Evolutionary conservation across 1,140 invertebrate species (phyloP).

Genomic region (Pentalonia nigronervosa): DNA sequence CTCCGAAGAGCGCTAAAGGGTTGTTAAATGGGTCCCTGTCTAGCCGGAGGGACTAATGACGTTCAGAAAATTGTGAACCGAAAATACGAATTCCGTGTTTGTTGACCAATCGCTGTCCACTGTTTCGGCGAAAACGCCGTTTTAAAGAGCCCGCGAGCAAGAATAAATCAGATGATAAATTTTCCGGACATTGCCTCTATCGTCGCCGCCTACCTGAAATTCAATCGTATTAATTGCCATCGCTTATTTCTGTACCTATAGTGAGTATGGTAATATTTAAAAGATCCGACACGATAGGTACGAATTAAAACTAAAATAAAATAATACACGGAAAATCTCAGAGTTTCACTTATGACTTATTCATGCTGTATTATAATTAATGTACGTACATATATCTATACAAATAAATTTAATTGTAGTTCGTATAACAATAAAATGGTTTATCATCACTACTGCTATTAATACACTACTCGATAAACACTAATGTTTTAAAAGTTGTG

Average conservation of each 20-base stretch:
- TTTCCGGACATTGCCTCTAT: not conserved
- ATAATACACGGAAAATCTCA: not conserved
- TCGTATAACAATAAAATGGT: not conserved
- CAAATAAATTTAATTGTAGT: no score
- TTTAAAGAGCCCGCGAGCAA: not conserved
- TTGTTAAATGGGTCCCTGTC: not conserved
- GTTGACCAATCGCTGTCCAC: not conserved
- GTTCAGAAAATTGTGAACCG: not conserved
- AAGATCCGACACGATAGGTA: not conserved
- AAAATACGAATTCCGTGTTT: not conserved
- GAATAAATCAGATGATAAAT: not conserved
- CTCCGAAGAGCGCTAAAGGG: not conserved
- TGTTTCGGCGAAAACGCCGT: not conserved
- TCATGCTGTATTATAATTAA: no score
- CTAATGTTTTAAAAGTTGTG: not conserved
- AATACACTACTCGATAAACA: no score
- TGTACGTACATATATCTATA: no score
- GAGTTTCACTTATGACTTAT: not conserved
- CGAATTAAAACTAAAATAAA: not conserved
- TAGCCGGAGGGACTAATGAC: not conserved
- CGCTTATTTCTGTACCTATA: not conserved
- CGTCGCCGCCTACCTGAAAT: not conserved
- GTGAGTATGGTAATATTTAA: not conserved
- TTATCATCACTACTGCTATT: not conserved
- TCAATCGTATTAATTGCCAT: not conserved